Conservation (phyloP, 2,113 vertebrate species). For the Vulpes lagopus region DNA sequence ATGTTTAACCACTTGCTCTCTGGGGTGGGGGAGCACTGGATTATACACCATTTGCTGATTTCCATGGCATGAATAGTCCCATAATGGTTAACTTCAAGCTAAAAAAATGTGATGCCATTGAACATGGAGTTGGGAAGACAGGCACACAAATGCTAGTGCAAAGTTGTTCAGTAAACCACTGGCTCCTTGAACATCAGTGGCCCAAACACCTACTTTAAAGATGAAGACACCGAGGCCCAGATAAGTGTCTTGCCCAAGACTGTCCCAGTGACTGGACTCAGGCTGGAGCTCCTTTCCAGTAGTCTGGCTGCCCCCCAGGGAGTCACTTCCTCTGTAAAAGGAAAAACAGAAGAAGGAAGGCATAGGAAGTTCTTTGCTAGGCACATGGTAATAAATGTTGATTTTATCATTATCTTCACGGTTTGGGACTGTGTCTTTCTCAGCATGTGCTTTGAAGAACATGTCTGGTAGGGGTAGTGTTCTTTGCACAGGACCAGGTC, state of each 20-base stretch:
- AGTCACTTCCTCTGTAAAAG: background rate
- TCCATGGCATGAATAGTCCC: background rate
- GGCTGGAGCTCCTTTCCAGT: background rate
- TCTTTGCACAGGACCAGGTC: background rate
- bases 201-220: background rate
- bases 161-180: background rate
- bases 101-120: background rate
- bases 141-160: background rate
- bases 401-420: background rate
- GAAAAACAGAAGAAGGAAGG: background rate
- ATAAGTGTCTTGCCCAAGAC: background rate
- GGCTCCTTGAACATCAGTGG: background rate
- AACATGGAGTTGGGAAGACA: background rate
- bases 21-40: no score
- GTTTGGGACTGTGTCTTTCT: background rate
- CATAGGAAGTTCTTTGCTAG: background rate
- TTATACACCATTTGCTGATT: background rate
- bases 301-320: background rate
- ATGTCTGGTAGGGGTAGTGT: background rate
- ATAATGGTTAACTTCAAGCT: background rate
- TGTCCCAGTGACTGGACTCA: background rate
- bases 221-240: background rate
- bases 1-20: constrained; percentile 18
- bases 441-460: background rate
- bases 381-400: background rate